Evolutionary conservation across 2,888 invertebrate species (phyloP).

Genomic region (Zaprionus lineosus): DNA sequence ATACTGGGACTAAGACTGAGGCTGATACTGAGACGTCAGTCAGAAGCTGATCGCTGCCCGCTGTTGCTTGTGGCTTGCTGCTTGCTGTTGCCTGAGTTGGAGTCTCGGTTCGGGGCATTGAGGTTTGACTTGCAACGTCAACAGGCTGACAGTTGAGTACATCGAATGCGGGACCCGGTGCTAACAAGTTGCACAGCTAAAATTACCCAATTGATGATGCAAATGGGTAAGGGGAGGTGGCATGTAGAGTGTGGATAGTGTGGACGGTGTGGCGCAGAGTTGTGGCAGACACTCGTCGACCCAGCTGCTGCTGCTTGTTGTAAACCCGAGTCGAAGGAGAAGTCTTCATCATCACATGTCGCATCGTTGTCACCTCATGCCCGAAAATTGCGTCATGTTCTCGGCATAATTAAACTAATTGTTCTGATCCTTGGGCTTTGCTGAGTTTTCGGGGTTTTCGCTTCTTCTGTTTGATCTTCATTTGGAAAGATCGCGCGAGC

Average conservation of each 20-base stretch:
- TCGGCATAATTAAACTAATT: slow-evolving; percentile 75
- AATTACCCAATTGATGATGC: slow-evolving; percentile 74
- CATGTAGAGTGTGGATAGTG: not conserved
- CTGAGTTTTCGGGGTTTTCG: not conserved
- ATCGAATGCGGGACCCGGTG: slow-evolving; percentile 66
- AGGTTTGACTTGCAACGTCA: slow-evolving; percentile 63
- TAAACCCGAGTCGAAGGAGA: no score
- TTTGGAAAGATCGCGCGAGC: slow-evolving; percentile 19
- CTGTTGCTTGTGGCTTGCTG: no score
- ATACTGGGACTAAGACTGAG: not conserved
- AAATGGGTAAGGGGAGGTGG: slow-evolving; percentile 3
- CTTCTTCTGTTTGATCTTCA: slow-evolving; percentile 63
- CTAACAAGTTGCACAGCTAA: slow-evolving; percentile 74
- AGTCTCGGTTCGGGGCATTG: slow-evolving; percentile 3
- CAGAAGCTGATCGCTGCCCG: not conserved
- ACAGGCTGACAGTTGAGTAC: slow-evolving; percentile 56
- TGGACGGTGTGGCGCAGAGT: not conserved
- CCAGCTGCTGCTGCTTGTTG: slow-evolving; percentile 14
- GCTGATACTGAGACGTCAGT: not conserved
- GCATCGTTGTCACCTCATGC: slow-evolving; percentile 77
- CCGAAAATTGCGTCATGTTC: slow-evolving; percentile 56
- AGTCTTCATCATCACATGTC: slow-evolving; percentile 71
- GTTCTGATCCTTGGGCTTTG: slow-evolving; percentile 44
- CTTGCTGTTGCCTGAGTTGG: slow-evolving; percentile 25
- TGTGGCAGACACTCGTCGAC: not conserved